Conservation (phyloP, 1,140 invertebrate genomes). For the Drosophila seguyi region DNA sequence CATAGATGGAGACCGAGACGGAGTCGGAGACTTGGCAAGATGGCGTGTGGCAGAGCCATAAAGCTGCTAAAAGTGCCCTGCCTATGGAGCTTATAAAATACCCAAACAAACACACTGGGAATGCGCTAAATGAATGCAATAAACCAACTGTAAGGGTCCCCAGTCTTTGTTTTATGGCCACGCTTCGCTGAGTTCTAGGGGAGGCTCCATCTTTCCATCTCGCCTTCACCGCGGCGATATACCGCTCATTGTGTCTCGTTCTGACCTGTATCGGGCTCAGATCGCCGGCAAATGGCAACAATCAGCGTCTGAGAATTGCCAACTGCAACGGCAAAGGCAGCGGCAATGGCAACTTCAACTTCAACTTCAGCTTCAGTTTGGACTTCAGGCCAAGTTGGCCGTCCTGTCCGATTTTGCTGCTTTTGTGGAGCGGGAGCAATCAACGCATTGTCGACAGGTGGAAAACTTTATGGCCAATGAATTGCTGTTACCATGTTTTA, state of each 20-base stretch:
- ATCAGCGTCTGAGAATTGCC: constrained; percentile 56
- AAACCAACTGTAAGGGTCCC: constrained; percentile 58
- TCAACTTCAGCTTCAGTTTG: constrained; percentile 22
- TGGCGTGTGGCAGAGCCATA: constrained; percentile 70
- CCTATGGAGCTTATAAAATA: constrained; percentile 49
- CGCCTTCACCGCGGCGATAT: neutral
- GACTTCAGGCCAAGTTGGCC: constrained; percentile 6
- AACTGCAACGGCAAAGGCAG: constrained; percentile 27
- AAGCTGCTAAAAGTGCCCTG: constrained; percentile 41
- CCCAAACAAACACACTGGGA: constrained; percentile 45
- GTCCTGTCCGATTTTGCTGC: constrained; percentile 16
- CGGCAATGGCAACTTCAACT: constrained; percentile 28
- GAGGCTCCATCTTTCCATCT: constrained; percentile 10
- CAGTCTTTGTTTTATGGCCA: constrained; percentile 58
- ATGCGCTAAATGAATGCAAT: constrained; percentile 76
- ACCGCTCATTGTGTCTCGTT: constrained; percentile 3
- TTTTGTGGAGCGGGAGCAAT: constrained; percentile 67
- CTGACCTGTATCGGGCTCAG: constrained; percentile 23
- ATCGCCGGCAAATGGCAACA: constrained; percentile 75
- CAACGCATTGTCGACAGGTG: constrained; percentile 78
- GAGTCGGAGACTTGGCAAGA: constrained; percentile 42
- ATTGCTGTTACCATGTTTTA: constrained; percentile 42
- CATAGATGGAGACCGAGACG: neutral
- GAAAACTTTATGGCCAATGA: constrained; percentile 78
- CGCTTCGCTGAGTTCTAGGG: constrained; percentile 48